A percentile compares a stretch with the other conserved stretches of the same genome.
phyloP scores from a whole-genome alignment of 2,888 invertebrate species.

The Sphecodes monilicornis region DNA sequence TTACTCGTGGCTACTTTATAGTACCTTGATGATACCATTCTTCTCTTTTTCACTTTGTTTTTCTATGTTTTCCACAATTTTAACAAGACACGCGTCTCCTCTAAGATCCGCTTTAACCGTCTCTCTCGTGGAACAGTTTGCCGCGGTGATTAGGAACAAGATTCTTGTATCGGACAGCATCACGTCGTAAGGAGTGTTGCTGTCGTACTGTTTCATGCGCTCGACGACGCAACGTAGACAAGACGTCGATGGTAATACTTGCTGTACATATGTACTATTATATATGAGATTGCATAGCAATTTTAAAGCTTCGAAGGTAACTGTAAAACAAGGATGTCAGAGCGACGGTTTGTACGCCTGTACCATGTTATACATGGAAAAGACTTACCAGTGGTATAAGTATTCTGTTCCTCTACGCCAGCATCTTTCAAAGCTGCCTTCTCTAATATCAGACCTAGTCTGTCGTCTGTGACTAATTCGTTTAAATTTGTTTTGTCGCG shows the following conservation, averaged over 20 bases:
- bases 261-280: constrained; percentile 89
- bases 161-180: constrained; percentile 95
- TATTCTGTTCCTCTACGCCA: constrained; percentile 82
- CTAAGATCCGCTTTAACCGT: constrained; percentile 89
- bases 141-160: constrained; percentile 94
- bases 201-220: constrained; percentile 89
- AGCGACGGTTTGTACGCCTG: not conserved
- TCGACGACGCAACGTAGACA: constrained; percentile 87
- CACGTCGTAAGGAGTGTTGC: constrained; percentile 88
- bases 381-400: constrained; percentile 81
- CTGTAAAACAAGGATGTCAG: constrained; percentile 77
- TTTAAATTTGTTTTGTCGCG: constrained; percentile 92
- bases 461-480: constrained; percentile 88
- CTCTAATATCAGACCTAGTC: constrained; percentile 89
- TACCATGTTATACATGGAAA: not conserved
- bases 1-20: not conserved
- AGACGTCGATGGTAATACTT: constrained; percentile 79
- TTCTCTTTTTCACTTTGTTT: constrained; percentile 20
- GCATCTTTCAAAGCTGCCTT: constrained; percentile 87
- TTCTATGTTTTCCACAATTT: constrained; percentile 88
- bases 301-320: constrained; percentile 92
- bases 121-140: constrained; percentile 89
- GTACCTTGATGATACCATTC: constrained; percentile 29
- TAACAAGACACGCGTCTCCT: constrained; percentile 89
- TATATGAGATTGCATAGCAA: constrained; percentile 95